Base-by-base conservation (phyloP, 2,113 vertebrate genomes). In the Propithecus coquereli region DNA sequence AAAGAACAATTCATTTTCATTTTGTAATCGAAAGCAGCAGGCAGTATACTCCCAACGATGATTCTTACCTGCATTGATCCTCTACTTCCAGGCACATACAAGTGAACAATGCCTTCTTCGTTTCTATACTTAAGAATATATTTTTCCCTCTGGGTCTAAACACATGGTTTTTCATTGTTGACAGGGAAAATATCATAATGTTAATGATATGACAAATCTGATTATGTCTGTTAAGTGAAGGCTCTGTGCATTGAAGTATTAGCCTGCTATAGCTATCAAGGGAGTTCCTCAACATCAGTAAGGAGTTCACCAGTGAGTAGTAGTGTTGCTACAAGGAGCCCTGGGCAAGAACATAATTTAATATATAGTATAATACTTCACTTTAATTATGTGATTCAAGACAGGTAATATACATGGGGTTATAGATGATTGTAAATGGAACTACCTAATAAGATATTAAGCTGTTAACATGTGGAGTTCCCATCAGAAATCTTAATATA, bases 221-320 rank as follows among this genome's bases (percentile, higher is more conserved):
- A 86, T 82, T 94, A 59, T 73, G 77, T 87, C 30, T 90, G 13
- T 90, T 94, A 68, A 89, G 81, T 17, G 89, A 94, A 95, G 43
- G 30, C 30, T 90, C 57, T 92, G 37, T 6, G 12, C 37, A 83
- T 83, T 92, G 34, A 95, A 86, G 87, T 93, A 37, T 23, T 92
- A 92, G 22, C 47, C 73, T 47, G 12, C 43, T 96, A 79, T 40
- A 96, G 20, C 47, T 91, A 87, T 61, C 68, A 59, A 82, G 34
- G 40, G 30, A 74, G 20, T 85, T 79, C 80, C 30, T 90, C 45
- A 84, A 43, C 79, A 91, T 87, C 70, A 93, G 34, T 93, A 90
- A 90, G 73, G 45, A 95, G 13, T 87, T 94, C 70, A 93, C 2
- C 23, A 90, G 18, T 65, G 45, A 95, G 47, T 73, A 65, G 23